Percentiles rank a stretch among this genome's conserved stretches.
phyloP scores from a whole-genome alignment of 2,113 vertebrate species.

The Centropristis striata region DNA sequence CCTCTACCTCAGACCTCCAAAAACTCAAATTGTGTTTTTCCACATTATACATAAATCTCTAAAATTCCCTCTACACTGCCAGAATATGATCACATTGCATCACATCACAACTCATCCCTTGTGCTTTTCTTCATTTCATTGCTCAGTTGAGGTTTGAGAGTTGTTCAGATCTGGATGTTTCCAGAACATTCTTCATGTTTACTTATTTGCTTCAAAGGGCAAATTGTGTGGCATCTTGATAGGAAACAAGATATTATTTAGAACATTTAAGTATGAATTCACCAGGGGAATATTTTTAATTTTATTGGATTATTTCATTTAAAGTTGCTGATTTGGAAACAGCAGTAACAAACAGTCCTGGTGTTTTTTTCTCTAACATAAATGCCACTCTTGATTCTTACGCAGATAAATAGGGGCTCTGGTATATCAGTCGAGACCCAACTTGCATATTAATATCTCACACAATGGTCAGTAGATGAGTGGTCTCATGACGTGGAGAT shows the following conservation, averaged over 20 bases:
- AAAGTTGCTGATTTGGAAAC: not conserved
- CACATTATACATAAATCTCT: not conserved
- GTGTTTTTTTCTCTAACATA: not conserved
- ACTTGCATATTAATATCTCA: not conserved
- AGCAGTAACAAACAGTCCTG: not conserved
- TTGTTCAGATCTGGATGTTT: not conserved
- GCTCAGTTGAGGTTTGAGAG: not conserved
- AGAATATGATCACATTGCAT: conserved; percentile 11
- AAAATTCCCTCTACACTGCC: not conserved
- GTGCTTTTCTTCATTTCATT: not conserved
- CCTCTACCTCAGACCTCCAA: conserved; percentile 29
- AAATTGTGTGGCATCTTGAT: not conserved
- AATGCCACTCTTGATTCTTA: not conserved
- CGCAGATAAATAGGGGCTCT: not conserved
- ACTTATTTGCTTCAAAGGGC: not conserved
- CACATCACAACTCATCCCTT: not conserved
- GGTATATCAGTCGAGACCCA: not conserved
- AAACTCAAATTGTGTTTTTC: not conserved
- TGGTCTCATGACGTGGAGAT: conserved; percentile 9
- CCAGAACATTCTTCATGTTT: not conserved
- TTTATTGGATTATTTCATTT: not conserved
- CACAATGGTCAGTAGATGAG: conserved; percentile 11
- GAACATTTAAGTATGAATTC: not conserved
- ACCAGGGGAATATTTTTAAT: not conserved
- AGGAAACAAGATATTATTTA: not conserved